Base-by-base conservation (phyloP, 2,113 vertebrate genomes). In the Phrynocephalus versicolor region DNA sequence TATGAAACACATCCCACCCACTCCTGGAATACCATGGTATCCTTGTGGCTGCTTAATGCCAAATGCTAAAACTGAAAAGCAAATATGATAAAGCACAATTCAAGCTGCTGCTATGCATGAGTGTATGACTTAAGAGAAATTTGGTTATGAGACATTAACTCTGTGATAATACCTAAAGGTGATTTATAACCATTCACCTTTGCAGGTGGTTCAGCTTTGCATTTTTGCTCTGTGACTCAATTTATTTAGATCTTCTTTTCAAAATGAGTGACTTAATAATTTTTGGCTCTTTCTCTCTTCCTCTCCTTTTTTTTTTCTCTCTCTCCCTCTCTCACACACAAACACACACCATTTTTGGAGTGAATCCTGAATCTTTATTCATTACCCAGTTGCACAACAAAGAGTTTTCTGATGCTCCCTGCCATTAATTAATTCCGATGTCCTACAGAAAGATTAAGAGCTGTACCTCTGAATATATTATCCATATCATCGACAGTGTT, bases 361-460 rank as follows among this genome's bases (percentile, higher is more conserved):
- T 71, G 80, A 25, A 82, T 41, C 51, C 23, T 71, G 55, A 45
- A 30, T 12, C n/a, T 82, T 58, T 13, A 39, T 57, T 35, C 27
- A 13, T 71, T 45, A 51, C 13, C 60, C 65, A 78, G 6, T 60
- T 78, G 55, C 37, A 78, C 65, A 57, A 74, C 14, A 6, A 51
- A 33, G 21, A 35, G 37, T 45, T n/a, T 79, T 55, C 67, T 55
- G 73, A 72, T 77, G 15, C 14, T 35, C 62, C 35, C 37, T 62
- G 74, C n/a, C 67, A 83, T 83, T 87, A 79, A 87, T 83, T 87
- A 78, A 83, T 79, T 64, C 30, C 79, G 19, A 78, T 78, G 57
- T 83, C 76, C 33, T 62, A 78, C 23, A 79, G 57, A 35, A 83
- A 87, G 37, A 85, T 77, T 84, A 87, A 30, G 58, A 85, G 15